Percentiles rank a stretch among this genome's conserved stretches.
phyloP scores from a whole-genome alignment of 2,113 vertebrate species.

The Notiomystis cincta region DNA sequence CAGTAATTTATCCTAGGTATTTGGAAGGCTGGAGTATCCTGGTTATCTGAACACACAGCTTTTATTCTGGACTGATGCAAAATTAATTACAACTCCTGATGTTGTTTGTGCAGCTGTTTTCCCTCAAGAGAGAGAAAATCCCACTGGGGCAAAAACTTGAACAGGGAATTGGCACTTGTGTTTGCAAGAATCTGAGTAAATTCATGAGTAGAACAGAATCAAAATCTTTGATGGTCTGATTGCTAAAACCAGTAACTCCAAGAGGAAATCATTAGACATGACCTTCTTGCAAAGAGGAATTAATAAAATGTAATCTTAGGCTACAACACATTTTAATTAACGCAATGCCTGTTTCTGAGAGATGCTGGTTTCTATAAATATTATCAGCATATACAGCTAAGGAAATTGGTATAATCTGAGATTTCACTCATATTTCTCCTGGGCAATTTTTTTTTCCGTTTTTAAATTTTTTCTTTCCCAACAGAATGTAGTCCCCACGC shows the following conservation, averaged over 20 bases:
- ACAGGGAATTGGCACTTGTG: not conserved
- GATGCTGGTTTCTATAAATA: slow-evolving; percentile 24
- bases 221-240: not conserved
- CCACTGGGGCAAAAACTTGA: not conserved
- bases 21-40: not conserved
- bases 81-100: not conserved
- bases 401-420: not conserved
- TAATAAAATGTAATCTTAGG: not conserved
- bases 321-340: slow-evolving; percentile 27
- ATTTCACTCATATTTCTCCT: not conserved
- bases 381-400: not conserved
- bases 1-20: not conserved
- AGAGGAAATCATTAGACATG: slow-evolving; percentile 12
- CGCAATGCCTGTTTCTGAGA: not conserved
- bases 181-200: not conserved
- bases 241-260: not conserved
- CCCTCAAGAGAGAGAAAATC: not conserved
- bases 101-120: not conserved
- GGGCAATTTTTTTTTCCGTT: not conserved
- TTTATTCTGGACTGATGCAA: not conserved
- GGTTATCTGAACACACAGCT: not conserved
- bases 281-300: slow-evolving; percentile 27
- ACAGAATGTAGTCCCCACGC: not conserved
- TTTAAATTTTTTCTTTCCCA: not conserved
- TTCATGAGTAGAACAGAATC: not conserved